These are phyloP conservation scores for Rhopilema esculentum DNA, from an alignment of 30 jellyfish, hydroid and myxozoan genomes.

Conservation along the genomic window DNA sequence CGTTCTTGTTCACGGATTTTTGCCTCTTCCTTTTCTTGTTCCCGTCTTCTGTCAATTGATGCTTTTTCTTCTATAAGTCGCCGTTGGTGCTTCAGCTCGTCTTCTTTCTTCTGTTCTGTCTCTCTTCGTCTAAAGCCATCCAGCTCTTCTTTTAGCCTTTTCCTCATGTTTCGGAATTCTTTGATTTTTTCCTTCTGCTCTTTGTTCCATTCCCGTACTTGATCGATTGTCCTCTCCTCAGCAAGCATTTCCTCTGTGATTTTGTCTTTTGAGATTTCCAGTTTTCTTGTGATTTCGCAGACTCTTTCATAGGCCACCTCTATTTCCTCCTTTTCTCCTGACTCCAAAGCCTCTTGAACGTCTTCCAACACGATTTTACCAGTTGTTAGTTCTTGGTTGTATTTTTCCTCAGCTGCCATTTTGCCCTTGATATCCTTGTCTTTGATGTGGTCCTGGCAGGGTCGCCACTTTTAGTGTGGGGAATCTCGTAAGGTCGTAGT, in stretches of 20 bases:
- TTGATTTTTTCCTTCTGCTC: slow-evolving; percentile 30
- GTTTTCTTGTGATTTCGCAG: slow-evolving; percentile 24
- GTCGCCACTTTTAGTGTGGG: no score
- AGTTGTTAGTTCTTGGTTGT: slow-evolving; percentile 36
- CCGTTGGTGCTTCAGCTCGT: slow-evolving; percentile 65
- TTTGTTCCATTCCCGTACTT: slow-evolving; percentile 35
- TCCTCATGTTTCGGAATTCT: slow-evolving; percentile 35
- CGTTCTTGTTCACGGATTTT: slow-evolving; percentile 48
- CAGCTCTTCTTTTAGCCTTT: slow-evolving; percentile 25
- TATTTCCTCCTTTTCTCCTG: slow-evolving; percentile 30
- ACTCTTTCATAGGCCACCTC: slow-evolving; percentile 29
- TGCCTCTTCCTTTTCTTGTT: slow-evolving; percentile 47
- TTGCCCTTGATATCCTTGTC: not conserved
- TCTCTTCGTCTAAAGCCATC: slow-evolving; percentile 17
- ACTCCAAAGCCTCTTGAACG: slow-evolving; percentile 51
- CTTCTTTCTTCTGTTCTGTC: slow-evolving; percentile 50
- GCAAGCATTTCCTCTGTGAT: slow-evolving; percentile 47
- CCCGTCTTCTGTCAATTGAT: slow-evolving; percentile 20
- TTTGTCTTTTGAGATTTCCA: slow-evolving; percentile 31
- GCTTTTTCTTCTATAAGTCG: slow-evolving; percentile 52
- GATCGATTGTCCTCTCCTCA: slow-evolving; percentile 17
- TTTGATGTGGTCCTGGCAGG: no score
- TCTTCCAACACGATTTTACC: slow-evolving; percentile 37
- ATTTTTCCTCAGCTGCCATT: slow-evolving; percentile 24
- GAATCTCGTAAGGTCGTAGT: no score